phyloP scores from a whole-genome alignment of 2,888 invertebrate genomes.

The Oligia strigilis region DNA sequence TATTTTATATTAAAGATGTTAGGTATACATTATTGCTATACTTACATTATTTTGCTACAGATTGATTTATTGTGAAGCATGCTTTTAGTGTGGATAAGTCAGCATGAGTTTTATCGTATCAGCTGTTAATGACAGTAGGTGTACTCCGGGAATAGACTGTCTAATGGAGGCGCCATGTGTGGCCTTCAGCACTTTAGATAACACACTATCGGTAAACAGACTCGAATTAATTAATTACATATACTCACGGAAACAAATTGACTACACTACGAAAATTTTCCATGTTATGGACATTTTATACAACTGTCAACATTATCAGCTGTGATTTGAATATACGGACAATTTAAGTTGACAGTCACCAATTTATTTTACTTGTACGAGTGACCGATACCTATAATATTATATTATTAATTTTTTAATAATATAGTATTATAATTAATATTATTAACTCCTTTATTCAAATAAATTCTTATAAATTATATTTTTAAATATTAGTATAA shows the following conservation, averaged over 20 bases:
- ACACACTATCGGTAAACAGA: constrained; percentile 35
- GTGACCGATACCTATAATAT: not conserved
- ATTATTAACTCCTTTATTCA: too few relatives aligned
- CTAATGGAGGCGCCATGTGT: constrained; percentile 48
- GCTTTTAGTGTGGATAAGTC: constrained; percentile 22
- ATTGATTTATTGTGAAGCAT: not conserved
- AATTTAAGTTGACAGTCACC: not conserved
- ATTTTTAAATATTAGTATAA: too few relatives aligned
- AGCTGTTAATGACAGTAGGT: constrained; percentile 2
- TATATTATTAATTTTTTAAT: too few relatives aligned
- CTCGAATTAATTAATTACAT: constrained; percentile 41
- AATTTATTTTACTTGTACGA: not conserved
- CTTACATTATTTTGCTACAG: not conserved
- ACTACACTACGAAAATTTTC: not conserved
- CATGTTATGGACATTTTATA: not conserved
- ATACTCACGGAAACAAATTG: not conserved
- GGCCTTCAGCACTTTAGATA: constrained; percentile 50
- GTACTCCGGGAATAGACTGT: not conserved
- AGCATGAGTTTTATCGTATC: not conserved
- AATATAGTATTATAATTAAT: too few relatives aligned
- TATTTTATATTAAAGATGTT: too few relatives aligned
- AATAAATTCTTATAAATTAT: too few relatives aligned
- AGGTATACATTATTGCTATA: too few relatives aligned
- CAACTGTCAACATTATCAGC: not conserved
- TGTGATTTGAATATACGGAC: not conserved